Evolutionary conservation across 1,140 invertebrate genomes (phyloP), one percentile per base, ranked within the genome.

Genomic region (Platorchestia sp.): DNA sequence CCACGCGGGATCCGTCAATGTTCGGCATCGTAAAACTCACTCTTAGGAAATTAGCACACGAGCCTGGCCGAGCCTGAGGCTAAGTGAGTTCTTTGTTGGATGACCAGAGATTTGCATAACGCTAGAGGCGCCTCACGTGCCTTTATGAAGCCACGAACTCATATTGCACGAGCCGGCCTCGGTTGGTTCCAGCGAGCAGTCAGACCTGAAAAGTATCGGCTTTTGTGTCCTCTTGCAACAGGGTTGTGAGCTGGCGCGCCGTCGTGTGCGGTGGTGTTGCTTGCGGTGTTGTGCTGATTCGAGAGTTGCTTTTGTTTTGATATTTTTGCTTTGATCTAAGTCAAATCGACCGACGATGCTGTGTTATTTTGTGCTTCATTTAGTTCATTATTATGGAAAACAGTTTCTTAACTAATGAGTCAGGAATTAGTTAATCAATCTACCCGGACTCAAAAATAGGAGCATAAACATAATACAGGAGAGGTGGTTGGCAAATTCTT

Each of bases 101-200:
- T 44, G 41, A 45, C 91, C 19, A 45, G 91, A 36, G 44, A 93
- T 93, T 93, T 45, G 91, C 91, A 93, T 93, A 93, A 93, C 91
- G 91, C 91, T 45, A 10, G 45, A 42, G 45, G 91, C 43, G 6
- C 36, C 7, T 40, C 91, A 93, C 91, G 91, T 44, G 91, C 41
- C 41, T 36, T 43, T 42, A 14, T 90, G 10, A 36, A 42, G 44
- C 14, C 59, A 75, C 59, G 14, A 27, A 75, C 27, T 75, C 59
- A 75, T 75, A 75, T 22, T 75, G 59, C 59, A 75, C 59, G 59
- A 10, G 7, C 59, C 27, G 1, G 59, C 27, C 59, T 19, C 7
- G 59, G 59, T 27, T 22, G 59, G 59, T 36, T 75, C 36, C 14
- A 75, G 59, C 14, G 59, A 75, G 59, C 14, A 75, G 7, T 36